Evolutionary conservation across 2,113 vertebrate species (phyloP).

Genomic region (Phaethon lepturus): DNA sequence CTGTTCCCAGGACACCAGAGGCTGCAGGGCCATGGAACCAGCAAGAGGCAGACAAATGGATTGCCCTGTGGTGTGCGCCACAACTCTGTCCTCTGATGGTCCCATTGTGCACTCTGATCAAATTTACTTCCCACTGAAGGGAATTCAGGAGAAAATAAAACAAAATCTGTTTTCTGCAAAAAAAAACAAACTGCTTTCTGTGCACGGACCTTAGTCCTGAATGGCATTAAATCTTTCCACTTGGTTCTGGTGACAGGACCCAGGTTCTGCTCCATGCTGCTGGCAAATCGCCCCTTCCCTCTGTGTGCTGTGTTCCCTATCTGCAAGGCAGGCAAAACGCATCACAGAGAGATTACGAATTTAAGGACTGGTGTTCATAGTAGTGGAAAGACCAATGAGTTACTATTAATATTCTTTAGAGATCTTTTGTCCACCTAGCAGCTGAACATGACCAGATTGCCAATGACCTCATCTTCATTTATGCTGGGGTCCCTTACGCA

Average conservation of each 20-base stretch:
- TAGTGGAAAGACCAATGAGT: background rate
- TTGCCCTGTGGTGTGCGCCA: background rate
- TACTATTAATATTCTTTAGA: background rate
- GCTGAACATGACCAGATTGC: background rate
- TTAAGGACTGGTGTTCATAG: background rate
- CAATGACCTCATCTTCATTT: background rate
- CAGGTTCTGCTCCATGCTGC: background rate
- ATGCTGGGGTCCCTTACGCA: background rate
- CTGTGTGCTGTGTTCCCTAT: background rate
- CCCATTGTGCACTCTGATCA: fast-evolving
- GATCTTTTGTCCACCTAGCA: background rate
- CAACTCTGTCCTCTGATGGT: background rate
- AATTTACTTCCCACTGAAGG: background rate
- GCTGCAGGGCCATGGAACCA: background rate
- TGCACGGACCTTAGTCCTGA: background rate
- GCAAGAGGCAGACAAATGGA: background rate
- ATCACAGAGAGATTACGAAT: background rate
- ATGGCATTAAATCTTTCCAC: background rate
- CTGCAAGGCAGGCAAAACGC: background rate
- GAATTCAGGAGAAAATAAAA: background rate
- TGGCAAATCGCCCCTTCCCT: background rate
- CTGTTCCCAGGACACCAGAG: background rate
- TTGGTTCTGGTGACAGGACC: background rate
- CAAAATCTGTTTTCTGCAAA: background rate
- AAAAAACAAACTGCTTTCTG: background rate